Conservation (phyloP, 1,140 invertebrate species). For the Centruroides sculpturatus region DNA sequence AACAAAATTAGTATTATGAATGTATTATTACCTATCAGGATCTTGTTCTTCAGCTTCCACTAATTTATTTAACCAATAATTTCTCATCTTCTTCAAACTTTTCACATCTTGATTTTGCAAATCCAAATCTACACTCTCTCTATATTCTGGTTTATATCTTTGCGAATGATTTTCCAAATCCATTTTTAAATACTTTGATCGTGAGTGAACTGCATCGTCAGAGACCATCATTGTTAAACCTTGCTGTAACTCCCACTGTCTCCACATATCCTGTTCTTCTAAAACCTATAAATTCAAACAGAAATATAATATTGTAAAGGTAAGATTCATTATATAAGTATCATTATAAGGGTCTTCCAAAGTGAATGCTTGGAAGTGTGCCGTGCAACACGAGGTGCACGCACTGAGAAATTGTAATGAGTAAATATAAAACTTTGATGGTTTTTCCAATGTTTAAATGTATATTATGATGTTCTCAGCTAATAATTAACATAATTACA, state of each 20-base stretch:
- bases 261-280: slow-evolving; percentile 31
- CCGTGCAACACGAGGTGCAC: no score
- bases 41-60: slow-evolving; percentile 18
- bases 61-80: slow-evolving; percentile 20
- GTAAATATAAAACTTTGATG: no score
- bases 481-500: no score
- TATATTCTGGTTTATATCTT: slow-evolving; percentile 14
- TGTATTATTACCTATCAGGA: slow-evolving; percentile 16
- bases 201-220: slow-evolving; percentile 11
- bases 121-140: background rate
- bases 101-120: slow-evolving; percentile 1
- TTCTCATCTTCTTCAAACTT: background rate
- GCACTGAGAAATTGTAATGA: no score
- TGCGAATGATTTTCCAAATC: slow-evolving; percentile 17
- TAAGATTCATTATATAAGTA: no score
- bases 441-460: no score
- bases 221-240: slow-evolving; percentile 19
- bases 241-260: slow-evolving; percentile 20
- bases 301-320: background rate
- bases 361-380: no score
- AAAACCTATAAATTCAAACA: slow-evolving; percentile 20
- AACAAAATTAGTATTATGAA: background rate
- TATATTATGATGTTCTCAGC: no score
- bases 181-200: slow-evolving; percentile 7
- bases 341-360: no score